Percentiles rank a stretch among this genome's conserved stretches.
phyloP scores from a whole-genome alignment of 2,113 vertebrate genomes.

The Nibea albiflora region DNA sequence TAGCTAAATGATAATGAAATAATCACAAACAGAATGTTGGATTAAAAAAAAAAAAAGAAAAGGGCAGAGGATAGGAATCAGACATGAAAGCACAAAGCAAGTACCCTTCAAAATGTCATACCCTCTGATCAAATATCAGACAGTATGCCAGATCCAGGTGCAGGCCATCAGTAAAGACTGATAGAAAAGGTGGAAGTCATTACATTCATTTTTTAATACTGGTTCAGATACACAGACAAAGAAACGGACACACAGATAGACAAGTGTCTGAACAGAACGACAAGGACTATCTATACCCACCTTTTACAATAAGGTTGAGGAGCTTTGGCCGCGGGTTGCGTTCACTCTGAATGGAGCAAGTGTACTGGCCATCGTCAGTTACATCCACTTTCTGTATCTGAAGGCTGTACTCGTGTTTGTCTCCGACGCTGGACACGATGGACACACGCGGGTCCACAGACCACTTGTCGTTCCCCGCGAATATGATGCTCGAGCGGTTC shows the following conservation, averaged over 20 bases:
- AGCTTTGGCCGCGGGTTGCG: slow-evolving; percentile 93
- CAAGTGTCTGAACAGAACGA: background rate
- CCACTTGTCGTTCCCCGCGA: slow-evolving; percentile 97
- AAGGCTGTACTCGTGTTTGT: slow-evolving; percentile 95
- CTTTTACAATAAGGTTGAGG: slow-evolving; percentile 96
- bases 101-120: background rate
- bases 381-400: slow-evolving; percentile 99
- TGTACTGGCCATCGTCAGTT: slow-evolving; percentile 95
- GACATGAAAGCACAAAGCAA: background rate
- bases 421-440: slow-evolving; percentile 89
- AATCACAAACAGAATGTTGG: slow-evolving; percentile 20
- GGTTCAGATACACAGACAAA: background rate
- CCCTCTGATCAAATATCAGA: background rate
- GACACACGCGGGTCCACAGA: slow-evolving; percentile 97
- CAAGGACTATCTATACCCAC: slow-evolving; percentile 76
- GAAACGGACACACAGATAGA: background rate
- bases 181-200: background rate
- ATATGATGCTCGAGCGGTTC: slow-evolving; percentile 98
- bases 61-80: background rate
- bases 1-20: slow-evolving; percentile 21
- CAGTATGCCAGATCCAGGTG: background rate
- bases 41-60: slow-evolving; percentile 12
- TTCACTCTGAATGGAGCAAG: slow-evolving; percentile 96
- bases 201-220: background rate
- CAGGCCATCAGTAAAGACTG: background rate